Percentiles rank a stretch among this genome's conserved stretches.
Evolutionary conservation across 1,140 invertebrate species (phyloP).

Genomic region (Drosophila ercepeae): DNA sequence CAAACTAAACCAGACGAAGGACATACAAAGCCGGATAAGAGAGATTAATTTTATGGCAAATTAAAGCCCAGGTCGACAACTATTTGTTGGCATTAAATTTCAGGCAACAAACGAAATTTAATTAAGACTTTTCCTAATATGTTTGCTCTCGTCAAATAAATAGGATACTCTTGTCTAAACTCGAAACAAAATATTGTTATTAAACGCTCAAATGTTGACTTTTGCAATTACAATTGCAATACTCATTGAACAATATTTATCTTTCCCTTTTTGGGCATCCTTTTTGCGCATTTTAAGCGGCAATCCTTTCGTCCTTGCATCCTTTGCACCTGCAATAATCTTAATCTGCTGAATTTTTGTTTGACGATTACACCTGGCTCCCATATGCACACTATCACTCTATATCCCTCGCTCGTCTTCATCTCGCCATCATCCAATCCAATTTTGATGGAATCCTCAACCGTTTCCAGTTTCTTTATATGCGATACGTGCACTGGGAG

Average conservation of each 20-base stretch:
- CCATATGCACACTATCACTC: constrained; percentile 15
- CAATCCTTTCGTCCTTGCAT: not conserved
- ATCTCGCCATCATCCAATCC: not conserved
- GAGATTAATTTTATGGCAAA: constrained; percentile 9
- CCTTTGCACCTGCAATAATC: constrained; percentile 14
- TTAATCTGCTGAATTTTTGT: constrained; percentile 28
- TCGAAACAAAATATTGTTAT: not conserved
- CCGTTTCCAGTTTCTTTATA: not conserved
- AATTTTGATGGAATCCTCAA: constrained; percentile 4
- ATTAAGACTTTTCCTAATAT: constrained; percentile 10
- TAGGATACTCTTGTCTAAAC: not conserved
- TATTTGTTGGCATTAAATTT: constrained; percentile 22
- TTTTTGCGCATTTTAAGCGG: not conserved
- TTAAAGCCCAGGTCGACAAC: constrained; percentile 16
- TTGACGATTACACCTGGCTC: constrained; percentile 20
- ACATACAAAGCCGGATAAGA: not conserved
- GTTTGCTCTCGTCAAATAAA: constrained; percentile 1
- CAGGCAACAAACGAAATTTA: not conserved
- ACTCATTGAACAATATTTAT: too few relatives aligned
- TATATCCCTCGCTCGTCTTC: constrained; percentile 3
- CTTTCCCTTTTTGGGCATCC: not conserved
- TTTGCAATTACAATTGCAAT: not conserved
- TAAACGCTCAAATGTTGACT: not conserved
- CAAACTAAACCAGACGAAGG: not conserved
- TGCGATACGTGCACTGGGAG: not conserved